Conservation (phyloP, 2,113 vertebrate genomes). For the Marmota flaviventris region DNA sequence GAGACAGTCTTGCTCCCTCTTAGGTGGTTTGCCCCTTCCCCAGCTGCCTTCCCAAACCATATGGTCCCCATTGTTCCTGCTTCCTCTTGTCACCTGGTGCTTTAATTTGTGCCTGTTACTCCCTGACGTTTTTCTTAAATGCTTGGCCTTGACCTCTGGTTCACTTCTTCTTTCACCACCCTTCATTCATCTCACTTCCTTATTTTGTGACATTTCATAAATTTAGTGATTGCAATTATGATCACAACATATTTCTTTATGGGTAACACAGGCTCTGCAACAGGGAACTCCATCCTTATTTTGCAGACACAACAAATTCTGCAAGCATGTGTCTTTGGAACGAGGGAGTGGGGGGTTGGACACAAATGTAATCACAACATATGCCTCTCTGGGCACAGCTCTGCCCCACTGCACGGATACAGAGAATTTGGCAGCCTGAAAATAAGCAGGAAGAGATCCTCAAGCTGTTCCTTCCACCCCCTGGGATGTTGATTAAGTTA, state of each 20-base stretch:
- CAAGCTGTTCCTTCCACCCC: constrained; percentile 53
- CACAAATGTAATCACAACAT: constrained; percentile 61
- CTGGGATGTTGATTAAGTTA: constrained; percentile 38
- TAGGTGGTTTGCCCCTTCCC: background rate
- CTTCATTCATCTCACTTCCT: constrained; percentile 22
- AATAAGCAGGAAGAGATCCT: constrained; percentile 60
- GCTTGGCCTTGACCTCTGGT: background rate
- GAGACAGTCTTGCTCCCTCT: background rate
- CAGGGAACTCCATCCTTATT: constrained; percentile 53
- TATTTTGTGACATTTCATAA: constrained; percentile 37
- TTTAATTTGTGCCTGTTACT: background rate
- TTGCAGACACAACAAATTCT: constrained; percentile 68
- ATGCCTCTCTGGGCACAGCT: constrained; percentile 69
- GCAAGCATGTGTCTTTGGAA: constrained; percentile 41
- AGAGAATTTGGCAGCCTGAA: constrained; percentile 67
- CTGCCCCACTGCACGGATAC: constrained; percentile 48
- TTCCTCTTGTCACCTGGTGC: constrained; percentile 11
- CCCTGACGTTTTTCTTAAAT: background rate
- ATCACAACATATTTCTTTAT: constrained; percentile 27
- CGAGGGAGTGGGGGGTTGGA: background rate
- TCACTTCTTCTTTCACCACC: background rate
- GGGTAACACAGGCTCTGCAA: constrained; percentile 51
- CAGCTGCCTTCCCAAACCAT: background rate
- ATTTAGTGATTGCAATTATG: constrained; percentile 15
- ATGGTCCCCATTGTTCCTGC: background rate